Percentiles rank a stretch among this genome's conserved stretches.
Conservation (phyloP, 2,888 invertebrate species). For the Sarcophaga subvicina region DNA sequence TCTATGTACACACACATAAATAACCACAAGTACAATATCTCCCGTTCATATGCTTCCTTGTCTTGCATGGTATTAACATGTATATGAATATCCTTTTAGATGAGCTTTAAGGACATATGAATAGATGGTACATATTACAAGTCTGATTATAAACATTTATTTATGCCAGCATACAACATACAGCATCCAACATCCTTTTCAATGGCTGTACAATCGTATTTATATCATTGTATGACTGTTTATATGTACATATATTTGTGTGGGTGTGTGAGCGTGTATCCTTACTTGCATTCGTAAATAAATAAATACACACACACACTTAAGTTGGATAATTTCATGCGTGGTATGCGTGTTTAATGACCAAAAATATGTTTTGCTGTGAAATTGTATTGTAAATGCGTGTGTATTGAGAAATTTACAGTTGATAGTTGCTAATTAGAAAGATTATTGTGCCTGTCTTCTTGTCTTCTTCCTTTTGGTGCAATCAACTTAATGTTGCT, state of each 20-base stretch:
- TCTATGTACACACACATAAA: constrained; percentile 19
- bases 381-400: neutral
- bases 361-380: constrained; percentile 74
- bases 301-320: constrained; percentile 13
- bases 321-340: constrained; percentile 63
- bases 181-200: neutral
- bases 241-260: neutral
- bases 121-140: constrained; percentile 41
- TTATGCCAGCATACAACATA: constrained; percentile 38
- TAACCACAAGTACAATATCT: neutral
- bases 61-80: neutral
- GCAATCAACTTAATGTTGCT: neutral
- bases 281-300: constrained; percentile 30
- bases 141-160: constrained; percentile 63
- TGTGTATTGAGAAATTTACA: neutral
- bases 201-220: neutral
- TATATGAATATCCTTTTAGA: constrained; percentile 28
- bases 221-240: neutral
- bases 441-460: neutral
- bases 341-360: constrained; percentile 78
- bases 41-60: neutral
- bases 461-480: neutral
- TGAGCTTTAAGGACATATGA: neutral
- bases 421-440: neutral
- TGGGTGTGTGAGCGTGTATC: neutral